Evolutionary conservation across 2,113 vertebrate genomes (phyloP), one percentile per base, ranked within the genome.

Genomic region (Vicugna pacos): DNA sequence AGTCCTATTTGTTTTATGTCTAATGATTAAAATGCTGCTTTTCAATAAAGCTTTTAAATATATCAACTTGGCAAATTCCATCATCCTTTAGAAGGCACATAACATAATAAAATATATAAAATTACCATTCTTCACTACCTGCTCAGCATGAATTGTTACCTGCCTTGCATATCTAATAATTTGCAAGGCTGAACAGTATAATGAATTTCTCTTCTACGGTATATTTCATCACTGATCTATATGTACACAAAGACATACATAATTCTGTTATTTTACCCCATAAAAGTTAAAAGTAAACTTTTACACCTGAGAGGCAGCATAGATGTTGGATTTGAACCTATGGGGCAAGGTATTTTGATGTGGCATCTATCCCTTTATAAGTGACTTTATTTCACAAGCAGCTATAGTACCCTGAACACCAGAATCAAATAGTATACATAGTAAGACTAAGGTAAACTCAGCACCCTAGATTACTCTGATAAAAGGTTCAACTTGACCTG

Each of bases 281-380:
- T 30, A 93, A 88, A 90, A 10, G 73, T 92, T 54, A 75, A 91
- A 93, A 97, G 77, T 76, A 79, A 86, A 67, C 75, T 92, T 82
- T 93, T 32, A 84, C 1, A 56, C 15, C 28, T 48, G 22, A 58
- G 26, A 92, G 64, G 72, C 73, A 82, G 50, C 20, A 32, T 32
- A 81, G 28, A 58, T 85, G 3, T 67, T 85, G 6, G 38, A 81
- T 52, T 90, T 8, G 6, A 16, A 15, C 32, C 32, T 77, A 0
- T 56, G 87, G 52, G 42, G 50, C 54, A 77, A 32, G 13, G 20
- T 30, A 75, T 91, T 89, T 83, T 91, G 38, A 22, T 91, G 8
- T 79, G 77, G 17, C 35, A 62, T 94, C n/a, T 87, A 0, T 73
- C 48, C n/a, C 62, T 86, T 89, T 79, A 65, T 67, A 91, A 80